Conservation (phyloP, 2,888 invertebrate genomes). For the Neoaliturus tenellus region DNA sequence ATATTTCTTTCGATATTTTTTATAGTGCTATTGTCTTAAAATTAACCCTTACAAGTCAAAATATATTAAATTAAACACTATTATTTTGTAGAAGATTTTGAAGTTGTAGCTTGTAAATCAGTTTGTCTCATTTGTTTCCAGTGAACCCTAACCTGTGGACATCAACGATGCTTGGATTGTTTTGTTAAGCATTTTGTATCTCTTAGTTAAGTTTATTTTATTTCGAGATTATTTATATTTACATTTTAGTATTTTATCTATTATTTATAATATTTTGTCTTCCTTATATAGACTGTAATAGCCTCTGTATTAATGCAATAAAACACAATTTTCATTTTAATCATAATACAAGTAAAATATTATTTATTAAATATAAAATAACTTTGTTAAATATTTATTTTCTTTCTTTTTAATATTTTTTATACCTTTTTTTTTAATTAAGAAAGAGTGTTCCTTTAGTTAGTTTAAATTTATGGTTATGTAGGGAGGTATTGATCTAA, state of each 20-base stretch:
- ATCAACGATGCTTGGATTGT: conserved; percentile 3
- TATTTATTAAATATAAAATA: background rate
- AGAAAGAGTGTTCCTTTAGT: background rate
- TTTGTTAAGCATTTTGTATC: conserved; percentile 16
- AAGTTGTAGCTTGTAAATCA: no score
- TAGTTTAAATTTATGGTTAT: background rate
- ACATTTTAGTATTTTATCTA: conserved; percentile 16
- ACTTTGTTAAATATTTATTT: background rate
- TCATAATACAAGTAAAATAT: background rate
- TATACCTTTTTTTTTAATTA: background rate
- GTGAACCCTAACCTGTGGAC: conserved; percentile 22
- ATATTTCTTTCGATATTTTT: no score
- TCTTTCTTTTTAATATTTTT: background rate
- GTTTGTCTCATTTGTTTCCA: conserved; percentile 17
- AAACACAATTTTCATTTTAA: background rate
- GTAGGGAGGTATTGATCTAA: no score
- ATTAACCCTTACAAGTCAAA: no score
- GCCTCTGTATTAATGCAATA: background rate
- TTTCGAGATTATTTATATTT: conserved; percentile 22
- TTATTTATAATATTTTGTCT: conserved; percentile 24
- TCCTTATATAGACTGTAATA: background rate
- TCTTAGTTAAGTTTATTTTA: conserved; percentile 34
- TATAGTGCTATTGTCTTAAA: no score
- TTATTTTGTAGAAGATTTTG: no score
- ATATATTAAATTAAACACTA: no score